A percentile compares a stretch with the other conserved stretches of the same genome.
Conservation (phyloP, 2,797 vertebrate species). For the Sebastes kiyomatsui region DNA sequence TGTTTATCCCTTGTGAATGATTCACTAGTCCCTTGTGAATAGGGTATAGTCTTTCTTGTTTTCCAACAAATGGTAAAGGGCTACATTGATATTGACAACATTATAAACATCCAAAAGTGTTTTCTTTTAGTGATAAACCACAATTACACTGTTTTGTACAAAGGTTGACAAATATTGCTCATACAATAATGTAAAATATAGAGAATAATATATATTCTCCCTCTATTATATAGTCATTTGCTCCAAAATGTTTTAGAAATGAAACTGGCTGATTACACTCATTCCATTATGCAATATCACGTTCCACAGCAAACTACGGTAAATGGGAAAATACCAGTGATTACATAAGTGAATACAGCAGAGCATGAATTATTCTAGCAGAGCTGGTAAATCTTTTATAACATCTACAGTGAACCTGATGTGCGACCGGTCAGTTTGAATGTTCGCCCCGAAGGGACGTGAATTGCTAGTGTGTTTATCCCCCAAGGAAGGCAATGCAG, state of each 20-base stretch:
- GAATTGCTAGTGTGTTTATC: conserved; percentile 45
- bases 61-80: no score
- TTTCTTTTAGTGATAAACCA: neutral
- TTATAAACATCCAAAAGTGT: neutral
- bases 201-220: neutral
- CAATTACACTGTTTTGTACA: neutral
- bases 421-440: conserved; percentile 48
- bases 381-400: conserved; percentile 25
- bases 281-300: neutral
- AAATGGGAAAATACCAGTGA: neutral
- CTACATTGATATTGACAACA: no score
- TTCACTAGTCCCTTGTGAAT: no score
- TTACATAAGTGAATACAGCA: neutral
- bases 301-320: neutral
- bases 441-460: conserved; percentile 26
- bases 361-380: neutral
- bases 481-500: conserved; percentile 37
- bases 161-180: neutral
- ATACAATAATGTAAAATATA: neutral
- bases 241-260: neutral
- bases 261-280: neutral
- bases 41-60: no score
- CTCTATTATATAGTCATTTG: neutral
- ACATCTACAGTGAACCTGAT: conserved; percentile 37
- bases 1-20: no score